These are phyloP conservation scores for Oreocharis arfaki DNA, from an alignment of 2,113 vertebrate genomes.

Conservation along the genomic window DNA sequence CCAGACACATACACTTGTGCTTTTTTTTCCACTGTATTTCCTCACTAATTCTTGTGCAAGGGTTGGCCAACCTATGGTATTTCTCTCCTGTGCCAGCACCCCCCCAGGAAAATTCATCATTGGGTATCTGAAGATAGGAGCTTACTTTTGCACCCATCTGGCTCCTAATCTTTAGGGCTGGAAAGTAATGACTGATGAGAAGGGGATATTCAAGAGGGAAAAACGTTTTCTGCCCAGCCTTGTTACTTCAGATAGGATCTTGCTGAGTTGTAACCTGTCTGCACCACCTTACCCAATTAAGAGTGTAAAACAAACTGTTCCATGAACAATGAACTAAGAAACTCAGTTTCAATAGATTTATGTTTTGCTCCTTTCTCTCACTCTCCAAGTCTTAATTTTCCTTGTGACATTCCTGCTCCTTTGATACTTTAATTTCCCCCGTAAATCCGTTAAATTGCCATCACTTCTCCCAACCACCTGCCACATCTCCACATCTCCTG, in stretches of 20 bases:
- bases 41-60: neutral
- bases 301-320: neutral
- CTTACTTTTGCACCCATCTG: neutral
- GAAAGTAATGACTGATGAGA: neutral
- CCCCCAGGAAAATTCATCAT: neutral
- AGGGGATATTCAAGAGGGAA: neutral
- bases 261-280: neutral
- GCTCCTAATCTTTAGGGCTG: neutral
- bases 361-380: neutral
- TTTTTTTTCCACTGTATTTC: neutral
- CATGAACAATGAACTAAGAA: neutral
- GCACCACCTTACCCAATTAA: neutral
- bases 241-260: neutral
- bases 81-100: neutral
- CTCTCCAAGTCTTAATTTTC: neutral
- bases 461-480: neutral
- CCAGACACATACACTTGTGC: neutral
- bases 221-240: neutral
- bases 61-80: neutral
- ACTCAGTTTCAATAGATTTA: neutral
- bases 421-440: neutral
- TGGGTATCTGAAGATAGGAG: neutral
- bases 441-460: neutral
- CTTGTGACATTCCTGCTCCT: neutral
- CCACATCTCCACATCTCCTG: accelerated